phyloP scores from a whole-genome alignment of 2,113 vertebrate genomes.

The Grantiella picta region DNA sequence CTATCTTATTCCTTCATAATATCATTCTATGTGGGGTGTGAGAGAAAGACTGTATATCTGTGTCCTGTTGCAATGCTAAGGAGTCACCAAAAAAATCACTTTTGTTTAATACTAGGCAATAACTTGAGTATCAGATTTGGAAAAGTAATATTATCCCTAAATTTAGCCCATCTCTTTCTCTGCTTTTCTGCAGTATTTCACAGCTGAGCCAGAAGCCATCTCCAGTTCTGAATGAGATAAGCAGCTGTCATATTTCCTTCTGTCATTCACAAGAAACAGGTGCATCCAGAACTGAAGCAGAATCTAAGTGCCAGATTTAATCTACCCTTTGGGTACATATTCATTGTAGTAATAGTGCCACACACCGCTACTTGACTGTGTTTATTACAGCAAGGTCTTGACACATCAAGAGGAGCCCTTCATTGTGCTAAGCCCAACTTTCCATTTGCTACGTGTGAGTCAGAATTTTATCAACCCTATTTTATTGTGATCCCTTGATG shows the following conservation, averaged over 20 bases:
- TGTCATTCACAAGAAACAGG: slow-evolving; percentile 7
- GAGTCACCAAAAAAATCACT: not conserved
- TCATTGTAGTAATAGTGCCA: not conserved
- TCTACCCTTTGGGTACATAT: not conserved
- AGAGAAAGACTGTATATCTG: not conserved
- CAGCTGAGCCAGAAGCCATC: not conserved
- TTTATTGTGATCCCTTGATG: not conserved
- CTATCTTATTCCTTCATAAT: not conserved
- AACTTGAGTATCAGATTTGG: not conserved
- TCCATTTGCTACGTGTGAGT: not conserved
- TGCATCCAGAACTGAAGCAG: not conserved
- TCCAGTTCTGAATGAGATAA: not conserved
- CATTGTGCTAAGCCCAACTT: not conserved
- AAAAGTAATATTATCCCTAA: not conserved
- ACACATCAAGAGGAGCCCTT: not conserved
- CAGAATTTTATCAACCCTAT: not conserved
- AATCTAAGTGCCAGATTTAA: not conserved
- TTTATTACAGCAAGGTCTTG: not conserved
- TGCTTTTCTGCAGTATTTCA: not conserved
- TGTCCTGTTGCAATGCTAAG: not conserved
- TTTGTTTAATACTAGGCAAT: not conserved
- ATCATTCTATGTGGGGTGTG: not conserved
- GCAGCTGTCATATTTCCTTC: not conserved
- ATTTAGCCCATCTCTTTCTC: not conserved
- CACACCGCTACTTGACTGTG: not conserved